Evolutionary conservation across 2,888 invertebrate species (phyloP).

Genomic region (Leucania comma): DNA sequence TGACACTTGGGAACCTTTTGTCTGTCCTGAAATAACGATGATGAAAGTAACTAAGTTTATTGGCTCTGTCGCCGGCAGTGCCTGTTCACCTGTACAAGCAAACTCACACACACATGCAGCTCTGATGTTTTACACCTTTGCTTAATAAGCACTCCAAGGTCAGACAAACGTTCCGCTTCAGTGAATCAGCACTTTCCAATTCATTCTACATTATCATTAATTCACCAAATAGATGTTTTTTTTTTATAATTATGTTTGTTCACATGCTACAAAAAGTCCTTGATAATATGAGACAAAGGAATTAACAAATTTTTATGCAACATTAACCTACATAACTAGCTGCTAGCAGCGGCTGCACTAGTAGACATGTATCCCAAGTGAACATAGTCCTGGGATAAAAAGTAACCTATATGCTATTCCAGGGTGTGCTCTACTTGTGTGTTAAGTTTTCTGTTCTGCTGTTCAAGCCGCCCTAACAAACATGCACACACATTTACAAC

Average conservation of each 20-base stretch:
- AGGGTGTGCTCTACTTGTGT: too few species aligned
- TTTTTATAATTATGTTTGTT: constrained; percentile 10
- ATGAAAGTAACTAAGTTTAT: not conserved
- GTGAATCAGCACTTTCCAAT: constrained; percentile 56
- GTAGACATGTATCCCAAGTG: too few species aligned
- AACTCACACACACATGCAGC: constrained; percentile 9
- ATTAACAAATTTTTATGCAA: too few species aligned
- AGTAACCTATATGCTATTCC: too few species aligned
- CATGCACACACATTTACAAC: too few species aligned
- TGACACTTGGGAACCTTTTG: too few species aligned
- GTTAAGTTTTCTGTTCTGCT: too few species aligned
- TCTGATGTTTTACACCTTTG: constrained; percentile 16
- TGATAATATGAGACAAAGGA: not conserved
- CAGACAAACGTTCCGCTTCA: constrained; percentile 48
- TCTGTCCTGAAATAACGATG: too few species aligned
- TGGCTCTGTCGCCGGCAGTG: not conserved
- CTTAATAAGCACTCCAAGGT: constrained; percentile 43
- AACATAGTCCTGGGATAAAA: too few species aligned
- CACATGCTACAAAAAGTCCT: constrained; percentile 18
- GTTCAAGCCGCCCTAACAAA: too few species aligned
- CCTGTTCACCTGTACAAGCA: not conserved
- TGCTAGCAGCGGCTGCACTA: too few species aligned
- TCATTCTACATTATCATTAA: constrained; percentile 19
- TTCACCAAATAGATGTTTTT: constrained; percentile 8
- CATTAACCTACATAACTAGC: too few species aligned